phyloP scores from a whole-genome alignment of 2,797 vertebrate species.

The Dicrostonyx torquatus region DNA sequence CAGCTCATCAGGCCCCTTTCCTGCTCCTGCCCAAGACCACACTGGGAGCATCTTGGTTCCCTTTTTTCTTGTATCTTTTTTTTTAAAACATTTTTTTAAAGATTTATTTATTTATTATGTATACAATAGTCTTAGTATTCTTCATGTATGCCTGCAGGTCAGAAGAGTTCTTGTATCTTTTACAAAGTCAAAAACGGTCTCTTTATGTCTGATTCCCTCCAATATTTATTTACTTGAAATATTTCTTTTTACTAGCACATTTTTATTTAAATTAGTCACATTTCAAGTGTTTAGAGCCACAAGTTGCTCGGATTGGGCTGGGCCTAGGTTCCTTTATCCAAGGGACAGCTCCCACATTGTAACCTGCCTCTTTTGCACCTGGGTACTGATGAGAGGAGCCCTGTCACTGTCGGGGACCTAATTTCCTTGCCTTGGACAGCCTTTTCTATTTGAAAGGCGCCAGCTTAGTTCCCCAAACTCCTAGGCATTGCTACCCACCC shows the following conservation, averaged over 20 bases:
- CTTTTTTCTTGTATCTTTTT: constrained; percentile 42
- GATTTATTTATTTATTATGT: no score
- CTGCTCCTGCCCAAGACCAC: neutral
- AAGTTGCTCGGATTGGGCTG: neutral
- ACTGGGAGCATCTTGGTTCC: neutral
- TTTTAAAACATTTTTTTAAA: no score
- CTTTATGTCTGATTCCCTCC: neutral
- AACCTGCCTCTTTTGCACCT: neutral
- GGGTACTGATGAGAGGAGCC: neutral
- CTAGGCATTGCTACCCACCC: neutral
- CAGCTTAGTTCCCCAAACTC: neutral
- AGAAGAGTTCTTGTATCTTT: constrained; percentile 33
- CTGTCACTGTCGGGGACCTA: neutral
- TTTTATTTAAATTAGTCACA: neutral
- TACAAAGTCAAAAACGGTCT: neutral
- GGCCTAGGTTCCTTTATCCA: no score
- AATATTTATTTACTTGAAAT: neutral
- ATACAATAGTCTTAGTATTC: no score
- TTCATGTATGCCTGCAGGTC: no score
- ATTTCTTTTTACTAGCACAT: neutral
- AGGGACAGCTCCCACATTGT: neutral
- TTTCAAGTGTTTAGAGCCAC: neutral
- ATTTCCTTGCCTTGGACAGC: neutral
- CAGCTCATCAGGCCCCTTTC: neutral
- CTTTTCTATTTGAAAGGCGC: neutral